Evolutionary conservation across 1,140 invertebrate species (phyloP).

Genomic region (Ericerus pela): DNA sequence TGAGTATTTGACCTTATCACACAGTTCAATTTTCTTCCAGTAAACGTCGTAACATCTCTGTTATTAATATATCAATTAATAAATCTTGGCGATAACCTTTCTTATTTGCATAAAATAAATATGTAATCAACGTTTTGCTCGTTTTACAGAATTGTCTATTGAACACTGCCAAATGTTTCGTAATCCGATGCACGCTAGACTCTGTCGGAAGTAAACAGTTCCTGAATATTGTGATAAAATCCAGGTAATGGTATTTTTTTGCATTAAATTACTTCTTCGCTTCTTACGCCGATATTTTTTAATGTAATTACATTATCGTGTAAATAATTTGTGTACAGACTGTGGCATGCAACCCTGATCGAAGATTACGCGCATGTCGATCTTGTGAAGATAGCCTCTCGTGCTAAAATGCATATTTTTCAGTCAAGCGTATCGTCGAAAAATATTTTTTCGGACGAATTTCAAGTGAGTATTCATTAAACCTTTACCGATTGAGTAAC

Average conservation of each 20-base stretch:
- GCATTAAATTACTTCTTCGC: background rate
- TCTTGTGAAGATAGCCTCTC: constrained; percentile 61
- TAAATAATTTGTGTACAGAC: constrained; percentile 31
- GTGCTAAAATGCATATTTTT: constrained; percentile 54
- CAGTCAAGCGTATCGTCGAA: constrained; percentile 54
- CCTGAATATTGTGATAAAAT: constrained; percentile 60
- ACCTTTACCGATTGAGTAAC: no score
- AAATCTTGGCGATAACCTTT: no score
- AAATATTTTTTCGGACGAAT: constrained; percentile 46
- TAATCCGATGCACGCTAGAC: constrained; percentile 62
- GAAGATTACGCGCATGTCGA: constrained; percentile 76
- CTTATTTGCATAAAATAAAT: no score
- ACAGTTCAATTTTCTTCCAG: no score
- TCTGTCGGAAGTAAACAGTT: constrained; percentile 55
- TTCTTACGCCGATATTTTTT: background rate
- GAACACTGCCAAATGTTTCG: constrained; percentile 70
- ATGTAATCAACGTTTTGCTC: constrained; percentile 3
- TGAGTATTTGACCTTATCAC: no score
- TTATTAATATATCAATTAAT: no score
- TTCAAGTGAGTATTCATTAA: constrained; percentile 39
- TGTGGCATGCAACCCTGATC: constrained; percentile 83
- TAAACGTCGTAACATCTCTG: no score
- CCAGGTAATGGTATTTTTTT: constrained; percentile 35
- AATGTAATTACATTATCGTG: background rate
- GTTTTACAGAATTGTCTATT: constrained; percentile 55